Evolutionary conservation across 2,797 vertebrate genomes (phyloP).

Genomic region (Acridotheres tristis): DNA sequence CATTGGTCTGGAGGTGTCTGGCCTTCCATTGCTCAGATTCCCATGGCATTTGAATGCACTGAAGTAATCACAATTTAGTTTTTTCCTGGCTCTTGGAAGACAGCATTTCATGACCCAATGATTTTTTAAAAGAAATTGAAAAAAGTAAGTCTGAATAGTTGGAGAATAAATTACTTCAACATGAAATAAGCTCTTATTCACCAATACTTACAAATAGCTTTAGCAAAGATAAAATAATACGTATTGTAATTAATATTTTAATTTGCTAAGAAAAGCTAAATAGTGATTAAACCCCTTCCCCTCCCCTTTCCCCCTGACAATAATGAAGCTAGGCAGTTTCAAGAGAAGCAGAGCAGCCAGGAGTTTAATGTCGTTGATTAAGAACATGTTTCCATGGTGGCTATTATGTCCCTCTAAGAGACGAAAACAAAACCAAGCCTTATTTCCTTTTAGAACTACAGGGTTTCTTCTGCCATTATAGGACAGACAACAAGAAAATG

Average conservation of each 20-base stretch:
- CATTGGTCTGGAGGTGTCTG: background rate
- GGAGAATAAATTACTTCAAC: constrained; percentile 56
- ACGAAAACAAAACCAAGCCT: constrained; percentile 72
- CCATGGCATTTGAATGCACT: background rate
- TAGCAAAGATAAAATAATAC: constrained; percentile 76
- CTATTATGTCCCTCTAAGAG: constrained; percentile 73
- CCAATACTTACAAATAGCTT: constrained; percentile 66
- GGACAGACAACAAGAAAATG: constrained; percentile 72
- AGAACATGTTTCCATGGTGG: constrained; percentile 75
- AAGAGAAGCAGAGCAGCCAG: constrained; percentile 69
- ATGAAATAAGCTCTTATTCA: constrained; percentile 42
- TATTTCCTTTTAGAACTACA: constrained; percentile 76
- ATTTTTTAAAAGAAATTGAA: constrained; percentile 51
- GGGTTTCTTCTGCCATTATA: constrained; percentile 73
- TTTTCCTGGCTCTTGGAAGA: constrained; percentile 52
- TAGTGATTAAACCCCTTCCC: constrained; percentile 67
- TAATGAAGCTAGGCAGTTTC: constrained; percentile 76
- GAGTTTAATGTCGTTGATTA: constrained; percentile 79
- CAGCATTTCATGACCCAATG: constrained; percentile 37
- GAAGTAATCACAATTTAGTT: background rate
- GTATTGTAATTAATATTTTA: constrained; percentile 82
- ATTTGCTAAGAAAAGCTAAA: constrained; percentile 76
- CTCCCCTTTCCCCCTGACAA: constrained; percentile 66
- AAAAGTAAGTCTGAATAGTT: constrained; percentile 38
- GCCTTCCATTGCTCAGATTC: background rate